Conservation (phyloP, 2,113 vertebrate species). For the Leptobrachium ailaonicum region DNA sequence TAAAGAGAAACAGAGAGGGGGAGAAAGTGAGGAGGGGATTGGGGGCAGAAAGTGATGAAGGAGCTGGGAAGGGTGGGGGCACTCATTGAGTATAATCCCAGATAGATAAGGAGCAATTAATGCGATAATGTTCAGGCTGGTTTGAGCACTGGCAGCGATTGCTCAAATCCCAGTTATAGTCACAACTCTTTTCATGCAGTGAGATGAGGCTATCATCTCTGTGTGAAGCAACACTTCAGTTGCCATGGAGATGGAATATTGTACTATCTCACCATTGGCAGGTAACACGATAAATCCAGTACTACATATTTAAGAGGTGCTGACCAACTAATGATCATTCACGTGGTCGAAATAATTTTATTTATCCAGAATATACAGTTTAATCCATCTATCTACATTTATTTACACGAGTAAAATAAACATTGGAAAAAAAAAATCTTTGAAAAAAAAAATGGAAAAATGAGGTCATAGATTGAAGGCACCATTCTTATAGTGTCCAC, state of each 20-base stretch:
- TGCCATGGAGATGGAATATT: background rate
- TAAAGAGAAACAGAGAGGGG: no score
- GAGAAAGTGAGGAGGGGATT: no score
- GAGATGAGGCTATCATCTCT: background rate
- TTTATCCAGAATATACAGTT: slow-evolving; percentile 89
- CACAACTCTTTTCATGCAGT: background rate
- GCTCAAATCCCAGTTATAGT: background rate
- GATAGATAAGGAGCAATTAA: background rate
- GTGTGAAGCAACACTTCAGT: background rate
- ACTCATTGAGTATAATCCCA: background rate
- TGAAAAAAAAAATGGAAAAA: slow-evolving; percentile 69
- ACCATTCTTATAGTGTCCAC: slow-evolving; percentile 84
- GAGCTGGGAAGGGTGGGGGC: no score
- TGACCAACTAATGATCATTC: slow-evolving; percentile 48
- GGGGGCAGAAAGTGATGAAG: no score
- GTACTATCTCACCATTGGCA: background rate
- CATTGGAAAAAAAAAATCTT: slow-evolving; percentile 75
- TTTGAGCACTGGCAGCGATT: background rate
- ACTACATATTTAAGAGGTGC: background rate
- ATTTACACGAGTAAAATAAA: slow-evolving; percentile 81
- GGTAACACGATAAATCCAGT: background rate
- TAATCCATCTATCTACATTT: slow-evolving; percentile 85
- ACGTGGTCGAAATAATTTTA: slow-evolving; percentile 83
- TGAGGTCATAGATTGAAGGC: slow-evolving; percentile 86
- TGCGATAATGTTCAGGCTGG: background rate